These are phyloP conservation scores for Nasonovia ribisnigri DNA, from an alignment of 2,888 invertebrate genomes.

Conservation along the genomic window DNA sequence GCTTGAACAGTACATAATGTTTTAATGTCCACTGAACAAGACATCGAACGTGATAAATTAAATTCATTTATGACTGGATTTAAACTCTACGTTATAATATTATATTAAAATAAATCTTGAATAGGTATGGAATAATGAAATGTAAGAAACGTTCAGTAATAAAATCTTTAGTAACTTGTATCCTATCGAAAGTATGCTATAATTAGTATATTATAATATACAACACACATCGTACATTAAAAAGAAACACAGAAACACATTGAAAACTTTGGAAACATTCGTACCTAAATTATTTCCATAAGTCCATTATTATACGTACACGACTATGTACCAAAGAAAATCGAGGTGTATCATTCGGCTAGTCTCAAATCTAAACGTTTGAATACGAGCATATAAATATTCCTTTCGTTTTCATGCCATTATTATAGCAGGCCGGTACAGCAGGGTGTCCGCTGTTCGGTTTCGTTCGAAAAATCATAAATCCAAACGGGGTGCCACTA, in stretches of 20 bases:
- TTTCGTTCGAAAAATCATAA: slow-evolving; percentile 56
- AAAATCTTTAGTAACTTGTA: background rate
- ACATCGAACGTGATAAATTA: background rate
- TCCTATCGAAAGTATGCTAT: background rate
- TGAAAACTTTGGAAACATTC: background rate
- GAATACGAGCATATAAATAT: background rate
- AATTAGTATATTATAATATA: no score
- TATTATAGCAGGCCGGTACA: background rate
- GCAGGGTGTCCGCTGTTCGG: slow-evolving; percentile 12
- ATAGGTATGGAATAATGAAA: background rate
- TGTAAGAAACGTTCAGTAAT: background rate
- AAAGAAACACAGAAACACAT: background rate
- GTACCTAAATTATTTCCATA: background rate
- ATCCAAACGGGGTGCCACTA: slow-evolving; percentile 40
- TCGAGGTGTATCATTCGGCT: background rate
- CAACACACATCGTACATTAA: background rate
- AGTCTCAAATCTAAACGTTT: background rate
- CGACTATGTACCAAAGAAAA: background rate
- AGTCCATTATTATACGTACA: background rate
- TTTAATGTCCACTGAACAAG: background rate
- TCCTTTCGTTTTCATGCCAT: background rate
- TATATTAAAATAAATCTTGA: background rate
- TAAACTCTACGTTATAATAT: background rate
- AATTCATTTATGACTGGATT: background rate
- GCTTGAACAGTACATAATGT: background rate